A percentile compares a stretch with the other conserved stretches of the same genome.
Conservation (phyloP, 2,888 invertebrate species). For the Cepaea hortensis region DNA sequence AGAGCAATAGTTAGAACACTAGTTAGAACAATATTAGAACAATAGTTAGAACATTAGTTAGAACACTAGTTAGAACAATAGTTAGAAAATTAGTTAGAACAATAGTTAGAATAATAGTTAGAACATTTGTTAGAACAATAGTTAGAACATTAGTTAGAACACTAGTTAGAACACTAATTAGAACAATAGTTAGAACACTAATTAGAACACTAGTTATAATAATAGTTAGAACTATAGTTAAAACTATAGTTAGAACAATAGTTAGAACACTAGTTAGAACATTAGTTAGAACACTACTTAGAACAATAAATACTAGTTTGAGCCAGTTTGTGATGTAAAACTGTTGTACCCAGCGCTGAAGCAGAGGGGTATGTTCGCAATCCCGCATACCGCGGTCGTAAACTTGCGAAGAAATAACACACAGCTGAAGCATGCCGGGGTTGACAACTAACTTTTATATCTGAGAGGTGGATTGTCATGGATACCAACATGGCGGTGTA, state of each 20-base stretch:
- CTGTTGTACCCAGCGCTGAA: too few relatives aligned
- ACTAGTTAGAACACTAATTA: not conserved
- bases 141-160: not conserved
- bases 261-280: not conserved
- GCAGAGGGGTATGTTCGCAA: too few relatives aligned
- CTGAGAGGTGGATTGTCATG: too few relatives aligned
- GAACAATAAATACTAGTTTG: not conserved
- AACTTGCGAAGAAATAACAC: too few relatives aligned
- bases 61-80: not conserved
- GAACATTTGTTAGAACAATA: not conserved
- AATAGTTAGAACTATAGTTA: not conserved
- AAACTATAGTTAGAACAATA: constrained; percentile 8
- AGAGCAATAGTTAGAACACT: not conserved
- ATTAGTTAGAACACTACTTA: not conserved
- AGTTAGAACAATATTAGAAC: too few relatives aligned
- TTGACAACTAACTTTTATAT: too few relatives aligned
- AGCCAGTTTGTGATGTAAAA: too few relatives aligned
- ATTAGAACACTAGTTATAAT: not conserved
- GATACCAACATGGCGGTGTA: too few relatives aligned
- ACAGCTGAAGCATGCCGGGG: too few relatives aligned
- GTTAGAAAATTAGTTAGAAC: not conserved
- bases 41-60: too few relatives aligned
- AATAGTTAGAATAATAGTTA: not conserved
- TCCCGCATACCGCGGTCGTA: too few relatives aligned
- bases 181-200: not conserved